Percentiles rank a stretch among this genome's conserved stretches.
phyloP scores from a whole-genome alignment of 2,113 vertebrate species.

The Microcebus ravelobensis region DNA sequence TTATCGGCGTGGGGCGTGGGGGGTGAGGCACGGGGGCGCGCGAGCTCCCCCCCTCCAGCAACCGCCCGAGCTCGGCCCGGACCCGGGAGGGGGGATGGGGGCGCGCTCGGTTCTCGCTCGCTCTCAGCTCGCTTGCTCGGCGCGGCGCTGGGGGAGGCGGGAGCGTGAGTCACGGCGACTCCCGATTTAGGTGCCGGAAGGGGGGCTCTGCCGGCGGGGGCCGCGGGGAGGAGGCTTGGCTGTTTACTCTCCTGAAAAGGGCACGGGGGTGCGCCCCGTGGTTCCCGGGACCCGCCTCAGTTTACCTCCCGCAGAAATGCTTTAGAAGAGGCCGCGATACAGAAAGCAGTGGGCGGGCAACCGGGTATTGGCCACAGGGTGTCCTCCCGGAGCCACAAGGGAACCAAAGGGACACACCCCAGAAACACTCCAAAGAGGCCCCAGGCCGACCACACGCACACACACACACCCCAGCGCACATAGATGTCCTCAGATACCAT shows the following conservation, averaged over 20 bases:
- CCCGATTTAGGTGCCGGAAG: conserved; percentile 79
- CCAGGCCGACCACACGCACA: not conserved
- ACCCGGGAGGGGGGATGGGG: not conserved
- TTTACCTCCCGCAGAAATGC: conserved; percentile 53
- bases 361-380: not conserved
- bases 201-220: conserved; percentile 68
- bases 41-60: not conserved
- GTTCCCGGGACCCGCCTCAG: conserved; percentile 46
- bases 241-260: conserved; percentile 75
- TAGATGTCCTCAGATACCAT: not conserved
- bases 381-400: not conserved
- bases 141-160: conserved; percentile 76
- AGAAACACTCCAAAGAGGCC: not conserved
- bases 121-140: conserved; percentile 54
- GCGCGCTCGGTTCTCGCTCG: conserved; percentile 8
- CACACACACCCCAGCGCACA: not conserved
- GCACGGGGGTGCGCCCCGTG: not conserved
- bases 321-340: not conserved
- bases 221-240: conserved; percentile 63
- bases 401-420: conserved; percentile 18
- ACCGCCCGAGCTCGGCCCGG: not conserved
- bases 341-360: not conserved
- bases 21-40: no score
- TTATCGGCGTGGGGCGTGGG: not conserved
- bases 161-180: conserved; percentile 77